Base-by-base conservation (phyloP, 2,113 vertebrate genomes). In the Phrynosoma platyrhinos region DNA sequence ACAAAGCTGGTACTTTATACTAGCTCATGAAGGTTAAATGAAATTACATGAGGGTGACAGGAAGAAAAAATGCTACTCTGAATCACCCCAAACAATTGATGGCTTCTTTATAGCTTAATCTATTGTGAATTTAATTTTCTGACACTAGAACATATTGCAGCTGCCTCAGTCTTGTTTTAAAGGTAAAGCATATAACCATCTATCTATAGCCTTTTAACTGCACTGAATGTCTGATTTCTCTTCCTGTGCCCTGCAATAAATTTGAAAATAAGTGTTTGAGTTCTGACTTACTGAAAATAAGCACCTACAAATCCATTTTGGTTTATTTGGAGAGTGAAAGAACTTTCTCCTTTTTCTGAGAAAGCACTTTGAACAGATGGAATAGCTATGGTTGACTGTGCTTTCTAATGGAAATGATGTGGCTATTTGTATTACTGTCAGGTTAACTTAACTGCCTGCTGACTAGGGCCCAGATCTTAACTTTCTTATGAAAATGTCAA, bases 341-440 rank as follows among this genome's bases (percentile, higher is more conserved):
- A 88, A 25, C 58, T 5, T 12, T 71, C 36, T 30, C 53, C 0
- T 72, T 53, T 47, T 13, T 13, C 58, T 20, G 12, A 88, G 72
- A 23, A 93, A 92, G 27, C 5, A 87, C 52, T 90, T 75, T 84
- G 62, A 90, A 88, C 23, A 94, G 92, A 90, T 47, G 40, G 83
- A 78, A 88, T 66, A 47, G 74, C 68, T 79, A 74, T 40, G 21
- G 74, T 42, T 92, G 86, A 90, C 1, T 79, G 23, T 88, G 13
- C 30, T 92, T 79, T 88, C 64, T 88, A 88, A 92, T 89, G 90
- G 83, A 79, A 90, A 87, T 76, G 23, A 90, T 10, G 40, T 6
- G 2, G 40, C 69, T 87, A 79, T 87, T 23, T 82, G 71, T 84
- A 91, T 90, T 92, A 88, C 78, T 81, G 78, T 87, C 30, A 9